phyloP scores from a whole-genome alignment of 2,888 invertebrate genomes.

The Pheosia gnoma region DNA sequence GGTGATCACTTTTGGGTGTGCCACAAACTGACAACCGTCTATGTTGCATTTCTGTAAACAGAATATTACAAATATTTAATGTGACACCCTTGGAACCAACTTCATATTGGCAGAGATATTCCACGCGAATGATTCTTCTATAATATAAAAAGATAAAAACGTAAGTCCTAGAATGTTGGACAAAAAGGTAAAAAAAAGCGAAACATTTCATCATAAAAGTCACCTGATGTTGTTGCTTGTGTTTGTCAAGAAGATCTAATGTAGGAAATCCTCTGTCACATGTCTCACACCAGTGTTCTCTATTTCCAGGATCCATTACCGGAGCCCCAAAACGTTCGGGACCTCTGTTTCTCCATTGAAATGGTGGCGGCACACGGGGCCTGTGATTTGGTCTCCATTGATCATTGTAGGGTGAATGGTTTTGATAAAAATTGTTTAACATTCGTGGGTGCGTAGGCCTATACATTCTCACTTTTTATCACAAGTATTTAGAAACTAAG shows the following conservation, averaged over 20 bases:
- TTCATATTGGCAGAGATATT: no score
- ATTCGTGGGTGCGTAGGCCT: slow-evolving; percentile 26
- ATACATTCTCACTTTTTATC: slow-evolving; percentile 27
- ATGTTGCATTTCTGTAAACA: slow-evolving; percentile 86
- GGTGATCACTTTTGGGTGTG: slow-evolving; percentile 90
- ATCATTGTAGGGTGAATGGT: slow-evolving; percentile 21
- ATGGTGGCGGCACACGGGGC: slow-evolving; percentile 24
- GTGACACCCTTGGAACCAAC: no score
- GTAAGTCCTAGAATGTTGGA: background rate
- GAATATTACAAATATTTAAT: background rate
- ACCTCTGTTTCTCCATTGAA: slow-evolving; percentile 19
- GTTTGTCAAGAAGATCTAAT: slow-evolving; percentile 84
- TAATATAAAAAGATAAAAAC: background rate
- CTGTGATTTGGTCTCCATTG: slow-evolving; percentile 36
- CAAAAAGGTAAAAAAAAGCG: background rate
- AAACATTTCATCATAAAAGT: slow-evolving; percentile 2
- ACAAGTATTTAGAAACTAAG: no score
- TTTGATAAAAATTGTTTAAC: slow-evolving; percentile 28
- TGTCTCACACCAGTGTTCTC: slow-evolving; percentile 87
- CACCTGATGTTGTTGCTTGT: slow-evolving; percentile 89
- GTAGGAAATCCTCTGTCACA: slow-evolving; percentile 91
- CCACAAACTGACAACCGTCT: slow-evolving; percentile 91
- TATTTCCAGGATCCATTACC: slow-evolving; percentile 21
- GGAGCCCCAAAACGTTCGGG: slow-evolving; percentile 22
- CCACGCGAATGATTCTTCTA: no score